Evolutionary conservation across 2,797 vertebrate species (phyloP), one percentile per base, ranked within the genome.

Genomic region (Danio kyathit): DNA sequence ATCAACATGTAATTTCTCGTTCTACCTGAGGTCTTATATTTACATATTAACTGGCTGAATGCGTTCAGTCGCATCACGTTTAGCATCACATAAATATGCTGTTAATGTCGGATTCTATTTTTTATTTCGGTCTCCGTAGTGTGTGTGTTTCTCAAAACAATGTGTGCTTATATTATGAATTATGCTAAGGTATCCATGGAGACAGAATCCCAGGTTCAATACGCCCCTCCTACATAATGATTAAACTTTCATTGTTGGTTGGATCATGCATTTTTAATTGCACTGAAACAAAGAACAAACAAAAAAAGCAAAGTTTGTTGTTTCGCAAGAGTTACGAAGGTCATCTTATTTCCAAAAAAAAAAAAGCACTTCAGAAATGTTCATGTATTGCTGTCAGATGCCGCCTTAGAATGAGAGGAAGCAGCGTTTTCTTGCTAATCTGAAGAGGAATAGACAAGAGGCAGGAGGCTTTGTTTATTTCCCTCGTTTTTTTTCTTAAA

Each of bases 1-100:
- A 94, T 94, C 90, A 88, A 87, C 64, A 65, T 90, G 88, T 91
- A 93, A 89, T 86, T 81, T 91, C 12, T 72, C 86, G 88, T 84
- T 85, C 78, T 87, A 82, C 84, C 70, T 79, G 85, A 81, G 59
- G 84, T 79, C 80, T 88, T 85, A 81, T 90, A 90, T 93, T 93
- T 92, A 88, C 88, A 90, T 90, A 85, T 88, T 38, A 49, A 29
- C 52, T 40, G 81, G 52, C 84, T 80, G 74, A 49, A 87, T 80
- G 8, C 41, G 61, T 41, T 90, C 86, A 17, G 21, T 54, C 38
- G 40, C 63, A 75, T 72, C 21, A 21, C 64, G 59, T 78, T 71
- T 79, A 79, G 67, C 43, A 40, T 57, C 29, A 38, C 29, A 40
- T 69, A 71, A 46, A 59, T 59, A 16, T 56, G 12, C 38, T 43